Evolutionary conservation across 1,140 invertebrate genomes (phyloP), one percentile per base, ranked within the genome.

Genomic region (Delia radicum): DNA sequence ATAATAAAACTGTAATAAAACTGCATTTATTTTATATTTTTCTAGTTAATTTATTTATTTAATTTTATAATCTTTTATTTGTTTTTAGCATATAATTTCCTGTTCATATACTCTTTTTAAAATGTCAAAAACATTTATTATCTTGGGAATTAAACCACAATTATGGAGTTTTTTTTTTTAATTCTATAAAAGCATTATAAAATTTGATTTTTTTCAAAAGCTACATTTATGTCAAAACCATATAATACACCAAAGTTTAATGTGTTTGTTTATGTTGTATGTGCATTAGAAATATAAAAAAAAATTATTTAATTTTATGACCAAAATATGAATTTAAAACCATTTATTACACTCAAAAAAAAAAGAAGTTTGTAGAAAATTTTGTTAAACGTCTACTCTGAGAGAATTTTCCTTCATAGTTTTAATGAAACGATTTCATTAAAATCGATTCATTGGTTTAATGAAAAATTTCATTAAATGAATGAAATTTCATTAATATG

Each of bases 181-280:
- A 24, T 21, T 55, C 24, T 55, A 2, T 21, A 8, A 55, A 42
- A 10, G 12, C 0, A 13, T 42, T 10, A 5, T 42, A 42, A 42
- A 10, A 33, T 7, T 12, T 10, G 33, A 33, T 33, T 10, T 33
- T 33, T 33, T 33, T 33, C 55, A 62, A 21, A 18, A 62, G 18
- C 55, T 15, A 28, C 26, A 63, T 63, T 63, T 63, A 63, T 63
- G 61, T 26, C 61, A 63, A 63, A 63, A 63, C 26, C 61, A 63
- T 33, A 33, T 33, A 33, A 33, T 33, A 10, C 13, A 63, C 61
- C 24, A 28, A 63, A 63, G 26, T 33, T 26, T 26, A 63, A 28
- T 63, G 61, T 63, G 24, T 27, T 21, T 63, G 48, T 55, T 7
- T 27, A 63, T 28, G 24, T 28, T 2, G 33, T 33, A 33, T 33